phyloP scores from a whole-genome alignment of 2,888 invertebrate genomes.

The Coelogynopora nodosa region DNA sequence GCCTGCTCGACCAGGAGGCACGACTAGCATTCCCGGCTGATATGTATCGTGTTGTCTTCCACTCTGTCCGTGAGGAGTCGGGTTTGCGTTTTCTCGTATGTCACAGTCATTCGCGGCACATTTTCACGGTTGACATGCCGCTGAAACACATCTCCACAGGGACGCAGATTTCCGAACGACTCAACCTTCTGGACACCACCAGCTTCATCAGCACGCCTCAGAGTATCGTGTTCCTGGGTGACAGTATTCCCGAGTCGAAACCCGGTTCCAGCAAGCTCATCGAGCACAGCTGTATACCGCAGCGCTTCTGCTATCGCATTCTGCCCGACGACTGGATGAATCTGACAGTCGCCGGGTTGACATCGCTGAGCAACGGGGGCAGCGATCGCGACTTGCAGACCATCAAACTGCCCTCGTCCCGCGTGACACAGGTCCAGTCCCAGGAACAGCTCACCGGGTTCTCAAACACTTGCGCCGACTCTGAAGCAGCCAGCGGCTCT shows the following conservation, averaged over 20 bases:
- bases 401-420: neutral
- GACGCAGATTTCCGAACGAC: neutral
- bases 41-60: neutral
- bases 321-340: neutral
- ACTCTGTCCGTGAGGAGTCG: neutral
- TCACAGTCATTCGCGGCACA: neutral
- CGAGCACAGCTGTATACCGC: neutral
- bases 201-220: neutral
- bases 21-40: neutral
- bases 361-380: neutral
- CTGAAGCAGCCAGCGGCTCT: neutral
- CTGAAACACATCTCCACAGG: neutral
- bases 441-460: neutral
- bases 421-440: neutral
- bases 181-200: neutral
- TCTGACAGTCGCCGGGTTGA: neutral
- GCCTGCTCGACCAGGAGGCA: neutral
- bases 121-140: neutral
- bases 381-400: neutral
- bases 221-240: neutral
- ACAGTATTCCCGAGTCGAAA: neutral
- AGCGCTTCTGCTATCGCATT: neutral
- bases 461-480: neutral
- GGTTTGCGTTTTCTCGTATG: neutral
- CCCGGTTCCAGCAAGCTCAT: neutral